phyloP scores from a whole-genome alignment of 1,140 invertebrate species.

The Zophobas atratus region DNA sequence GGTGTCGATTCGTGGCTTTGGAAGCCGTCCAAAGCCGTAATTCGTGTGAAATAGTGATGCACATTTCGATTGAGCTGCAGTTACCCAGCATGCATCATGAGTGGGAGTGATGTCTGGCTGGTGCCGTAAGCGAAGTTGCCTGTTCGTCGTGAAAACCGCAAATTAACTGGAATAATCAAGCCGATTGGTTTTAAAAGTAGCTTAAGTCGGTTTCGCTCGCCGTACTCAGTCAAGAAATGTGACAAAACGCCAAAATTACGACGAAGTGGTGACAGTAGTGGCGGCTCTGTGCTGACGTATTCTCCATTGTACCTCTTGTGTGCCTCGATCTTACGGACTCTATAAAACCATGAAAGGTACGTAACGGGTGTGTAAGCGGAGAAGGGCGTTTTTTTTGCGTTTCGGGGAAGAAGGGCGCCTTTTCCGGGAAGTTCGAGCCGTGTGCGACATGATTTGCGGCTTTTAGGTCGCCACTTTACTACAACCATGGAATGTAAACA shows the following conservation, averaged over 20 bases:
- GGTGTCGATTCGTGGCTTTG: background rate
- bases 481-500: slow-evolving; percentile 60
- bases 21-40: background rate
- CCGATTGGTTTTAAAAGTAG: slow-evolving; percentile 6
- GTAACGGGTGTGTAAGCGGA: slow-evolving; percentile 19
- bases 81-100: slow-evolving; percentile 58
- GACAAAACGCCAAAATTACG: slow-evolving; percentile 15
- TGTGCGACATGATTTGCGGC: slow-evolving; percentile 40
- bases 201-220: background rate
- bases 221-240: slow-evolving; percentile 31
- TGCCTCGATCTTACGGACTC: slow-evolving; percentile 46
- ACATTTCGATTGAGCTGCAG: slow-evolving; percentile 36
- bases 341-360: slow-evolving; percentile 45
- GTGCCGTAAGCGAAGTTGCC: slow-evolving; percentile 43
- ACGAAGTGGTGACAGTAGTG: slow-evolving; percentile 38
- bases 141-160: slow-evolving; percentile 9
- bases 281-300: slow-evolving; percentile 49
- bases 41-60: background rate
- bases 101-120: slow-evolving; percentile 58
- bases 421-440: background rate
- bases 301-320: slow-evolving; percentile 51
- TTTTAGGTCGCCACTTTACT: slow-evolving; percentile 49
- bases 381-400: background rate
- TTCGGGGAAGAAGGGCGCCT: background rate
- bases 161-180: slow-evolving; percentile 5